Base-by-base conservation (phyloP, 1,140 invertebrate genomes). In the Neodiprion pinetum region DNA sequence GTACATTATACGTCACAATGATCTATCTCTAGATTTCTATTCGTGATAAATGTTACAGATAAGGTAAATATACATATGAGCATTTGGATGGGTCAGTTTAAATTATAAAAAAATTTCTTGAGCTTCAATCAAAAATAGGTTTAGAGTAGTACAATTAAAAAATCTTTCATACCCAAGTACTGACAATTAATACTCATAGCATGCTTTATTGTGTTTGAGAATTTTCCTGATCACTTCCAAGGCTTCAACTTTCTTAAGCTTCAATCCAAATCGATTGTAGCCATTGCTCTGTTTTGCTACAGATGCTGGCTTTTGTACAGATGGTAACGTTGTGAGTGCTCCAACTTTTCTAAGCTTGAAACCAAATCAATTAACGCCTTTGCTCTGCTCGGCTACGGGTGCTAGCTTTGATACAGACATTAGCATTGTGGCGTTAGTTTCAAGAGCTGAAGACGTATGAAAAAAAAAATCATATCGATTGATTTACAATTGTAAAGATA, bases 291-390 rank as follows among this genome's bases (percentile, higher is more conserved):
- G 5, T 40, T 40, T 40, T 2, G 2, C 28, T 5, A 40, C 5
- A 40, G 28, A 5, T 40, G 2, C 28, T 40, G 28, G 28, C 28
- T 40, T 40, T 40, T 40, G 0, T 40, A 40, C 28, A 40, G 28
- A 40, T 40, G 28, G 2, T 40, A 40, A 5, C 28, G 28, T 40
- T 40, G 5, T 40, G 28, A 5, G 5, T 2, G 28, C 28, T 65
- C 84, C 83, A 2, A 74, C 53, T 67, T 84, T 85, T 14, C 80
- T 74, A 40, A 85, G 0, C 53, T 82, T 86, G 75, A 89, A 91
- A 4, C 89, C 90, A 77, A 89, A 90, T 76, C 86, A 80, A 5
- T 88, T 90, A 77, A 87, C 89, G 7, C 65, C 10, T 7, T 78
- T 11, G 9, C 11, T 69, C 21, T 61, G 5, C 53, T 61, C 8